Base-by-base conservation (phyloP, 2,113 vertebrate genomes). In the Fulmarus glacialis region DNA sequence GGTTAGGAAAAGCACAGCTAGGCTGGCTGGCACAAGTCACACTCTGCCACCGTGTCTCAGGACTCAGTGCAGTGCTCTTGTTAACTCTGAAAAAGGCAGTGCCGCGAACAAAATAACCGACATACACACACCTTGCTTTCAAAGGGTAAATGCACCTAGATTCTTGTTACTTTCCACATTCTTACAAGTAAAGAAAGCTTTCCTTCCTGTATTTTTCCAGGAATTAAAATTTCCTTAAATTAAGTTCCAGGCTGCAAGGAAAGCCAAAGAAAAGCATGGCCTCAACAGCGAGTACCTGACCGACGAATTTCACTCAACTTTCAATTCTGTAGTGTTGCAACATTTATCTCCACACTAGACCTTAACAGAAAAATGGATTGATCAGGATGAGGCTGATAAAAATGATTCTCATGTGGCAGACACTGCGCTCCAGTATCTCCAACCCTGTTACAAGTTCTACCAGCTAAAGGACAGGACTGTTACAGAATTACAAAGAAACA, bases 71-170 rank as follows among this genome's bases (percentile, higher is more conserved):
- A 40, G 9, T 16, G 32, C 16, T 36, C 38, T 40, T 21, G 3
- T 12, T 56, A 72, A 59, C 12, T 42, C 56, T n/a, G 58, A 29
- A 50, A 80, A 79, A n/a, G n/a, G 21, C 48, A 62, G 29, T 63
- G 38, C 15, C 4, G 3, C 7, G 8, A 12, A 45, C 6, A 64
- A 80, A 86, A 16, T 14, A 45, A 48, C 7, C 22, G 24, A 59
- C 9, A 58, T 3, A 13, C 4, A 2, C 5, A 1, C 17, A 1
- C 18, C n/a, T 43, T 48, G 34, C 17, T 89, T 67, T 60, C 43
- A 47, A 62, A 83, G 14, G 2, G 8, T 48, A 77, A 67, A 52
- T 5, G 11, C 5, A 4, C 1, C 38, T n/a, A 29, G 5, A 34
- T 72, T 63, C 26, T 24, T 10, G 0, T 23, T 43, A 82, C 14